Conservation (phyloP, 2,888 invertebrate genomes). For the Philhelius pedissequus region DNA sequence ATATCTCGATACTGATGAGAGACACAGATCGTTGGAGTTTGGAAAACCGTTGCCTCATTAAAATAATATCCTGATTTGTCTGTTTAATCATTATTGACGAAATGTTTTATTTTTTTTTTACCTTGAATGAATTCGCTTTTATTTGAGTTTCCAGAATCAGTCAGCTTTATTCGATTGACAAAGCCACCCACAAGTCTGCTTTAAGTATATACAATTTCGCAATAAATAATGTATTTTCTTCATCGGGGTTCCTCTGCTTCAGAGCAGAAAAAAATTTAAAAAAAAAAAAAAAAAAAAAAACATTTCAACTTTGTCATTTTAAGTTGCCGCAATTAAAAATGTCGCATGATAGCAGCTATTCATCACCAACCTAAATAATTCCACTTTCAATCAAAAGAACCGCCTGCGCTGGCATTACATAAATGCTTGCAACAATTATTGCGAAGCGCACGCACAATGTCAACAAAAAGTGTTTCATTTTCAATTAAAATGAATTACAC, state of each 20-base stretch:
- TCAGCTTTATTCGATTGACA: background rate
- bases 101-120: too few species aligned
- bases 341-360: background rate
- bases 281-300: too few species aligned
- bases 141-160: background rate
- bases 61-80: too few species aligned
- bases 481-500: slow-evolving; percentile 32
- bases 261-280: too few species aligned
- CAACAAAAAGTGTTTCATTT: slow-evolving; percentile 8
- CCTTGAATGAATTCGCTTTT: too few species aligned
- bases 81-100: too few species aligned
- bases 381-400: background rate
- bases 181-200: background rate
- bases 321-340: slow-evolving; percentile 1
- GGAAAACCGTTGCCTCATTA: too few species aligned
- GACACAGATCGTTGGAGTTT: too few species aligned
- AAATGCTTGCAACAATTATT: slow-evolving; percentile 12
- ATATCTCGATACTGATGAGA: too few species aligned
- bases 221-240: background rate
- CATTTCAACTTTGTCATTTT: background rate
- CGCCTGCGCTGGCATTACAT: slow-evolving; percentile 30
- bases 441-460: slow-evolving; percentile 8
- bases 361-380: background rate
- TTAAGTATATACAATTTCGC: background rate
- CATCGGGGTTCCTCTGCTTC: background rate